Evolutionary conservation across 2,113 vertebrate genomes (phyloP).

Genomic region (Myodes glareolus): DNA sequence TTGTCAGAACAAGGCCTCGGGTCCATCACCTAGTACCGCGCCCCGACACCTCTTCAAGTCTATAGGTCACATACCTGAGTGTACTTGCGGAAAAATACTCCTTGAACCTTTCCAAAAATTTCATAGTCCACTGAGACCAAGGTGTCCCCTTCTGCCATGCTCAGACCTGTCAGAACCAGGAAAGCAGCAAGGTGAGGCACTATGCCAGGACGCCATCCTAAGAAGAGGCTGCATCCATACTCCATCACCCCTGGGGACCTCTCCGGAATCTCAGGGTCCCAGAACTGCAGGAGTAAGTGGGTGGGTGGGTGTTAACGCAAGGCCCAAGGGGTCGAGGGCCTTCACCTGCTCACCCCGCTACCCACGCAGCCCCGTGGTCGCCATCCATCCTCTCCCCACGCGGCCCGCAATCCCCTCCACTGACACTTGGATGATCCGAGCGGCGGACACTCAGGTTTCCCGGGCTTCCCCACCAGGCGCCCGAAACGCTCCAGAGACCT

Average conservation of each 20-base stretch:
- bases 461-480: neutral
- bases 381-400: neutral
- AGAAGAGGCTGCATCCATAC: neutral
- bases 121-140: conserved; percentile 95
- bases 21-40: neutral
- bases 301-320: neutral
- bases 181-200: conserved; percentile 42
- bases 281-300: neutral
- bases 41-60: neutral
- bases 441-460: neutral
- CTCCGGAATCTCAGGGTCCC: neutral
- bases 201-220: neutral
- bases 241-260: neutral
- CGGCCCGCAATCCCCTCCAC: neutral
- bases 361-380: neutral
- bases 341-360: neutral
- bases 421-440: neutral
- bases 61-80: conserved; percentile 89
- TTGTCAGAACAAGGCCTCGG: neutral
- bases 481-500: accelerated
- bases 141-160: conserved; percentile 89
- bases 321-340: neutral
- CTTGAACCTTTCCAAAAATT: conserved; percentile 94
- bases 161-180: conserved; percentile 66
- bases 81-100: conserved; percentile 96